Evolutionary conservation across 2,113 vertebrate species (phyloP).

Genomic region (Dolichotis patagonum): DNA sequence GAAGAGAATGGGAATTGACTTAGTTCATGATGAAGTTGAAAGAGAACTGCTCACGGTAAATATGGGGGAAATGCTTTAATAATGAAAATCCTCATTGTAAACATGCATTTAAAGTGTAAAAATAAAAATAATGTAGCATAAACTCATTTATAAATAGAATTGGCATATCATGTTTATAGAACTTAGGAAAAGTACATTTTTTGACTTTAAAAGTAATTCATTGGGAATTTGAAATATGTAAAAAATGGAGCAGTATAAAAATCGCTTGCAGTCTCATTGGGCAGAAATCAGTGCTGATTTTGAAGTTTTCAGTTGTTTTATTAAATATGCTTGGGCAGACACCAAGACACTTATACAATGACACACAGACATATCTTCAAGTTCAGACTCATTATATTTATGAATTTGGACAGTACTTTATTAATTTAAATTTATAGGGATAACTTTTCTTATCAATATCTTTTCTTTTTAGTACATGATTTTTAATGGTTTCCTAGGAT

Average conservation of each 20-base stretch:
- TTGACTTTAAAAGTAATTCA: constrained; percentile 16
- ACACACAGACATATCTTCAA: not conserved
- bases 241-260: not conserved
- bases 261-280: not conserved
- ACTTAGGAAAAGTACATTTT: not conserved
- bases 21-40: constrained; percentile 94
- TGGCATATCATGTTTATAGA: not conserved
- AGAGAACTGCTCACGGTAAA: constrained; percentile 92
- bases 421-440: not conserved
- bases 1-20: constrained; percentile 95
- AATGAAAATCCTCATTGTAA: not conserved
- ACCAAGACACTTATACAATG: not conserved
- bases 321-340: not conserved
- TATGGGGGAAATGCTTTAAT: not conserved
- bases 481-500: not conserved
- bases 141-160: not conserved
- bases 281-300: not conserved
- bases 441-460: not conserved
- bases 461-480: not conserved
- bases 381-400: not conserved
- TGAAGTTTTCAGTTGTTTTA: constrained; percentile 19
- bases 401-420: not conserved
- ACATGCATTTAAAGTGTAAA: not conserved
- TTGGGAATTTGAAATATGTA: constrained; percentile 34
- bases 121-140: not conserved